A percentile compares a stretch with the other conserved stretches of the same genome.
Conservation (phyloP, 2,797 vertebrate genomes). For the Capromys pilorides region DNA sequence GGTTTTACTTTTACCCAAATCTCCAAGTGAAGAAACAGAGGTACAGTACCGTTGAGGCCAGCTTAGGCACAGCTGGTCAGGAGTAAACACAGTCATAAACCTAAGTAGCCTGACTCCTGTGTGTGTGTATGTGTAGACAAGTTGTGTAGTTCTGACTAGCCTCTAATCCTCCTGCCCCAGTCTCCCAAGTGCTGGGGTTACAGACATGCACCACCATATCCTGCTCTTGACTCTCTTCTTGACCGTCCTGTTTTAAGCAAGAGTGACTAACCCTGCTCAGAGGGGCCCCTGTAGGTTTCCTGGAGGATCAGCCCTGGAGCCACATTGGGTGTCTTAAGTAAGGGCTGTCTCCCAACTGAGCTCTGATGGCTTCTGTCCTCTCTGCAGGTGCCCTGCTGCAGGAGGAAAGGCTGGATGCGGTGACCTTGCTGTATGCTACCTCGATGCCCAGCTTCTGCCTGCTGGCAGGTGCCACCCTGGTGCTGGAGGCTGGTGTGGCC, state of each 20-base stretch:
- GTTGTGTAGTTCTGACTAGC: neutral
- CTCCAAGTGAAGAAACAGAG: neutral
- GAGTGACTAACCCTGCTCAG: neutral
- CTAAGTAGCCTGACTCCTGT: neutral
- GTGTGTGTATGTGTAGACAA: neutral
- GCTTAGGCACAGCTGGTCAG: neutral
- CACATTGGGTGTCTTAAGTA: neutral
- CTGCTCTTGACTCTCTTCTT: neutral
- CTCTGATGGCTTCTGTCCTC: conserved; percentile 24
- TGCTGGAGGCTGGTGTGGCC: conserved; percentile 91
- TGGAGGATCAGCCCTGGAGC: neutral
- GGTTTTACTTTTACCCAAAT: neutral
- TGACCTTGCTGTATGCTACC: conserved; percentile 95
- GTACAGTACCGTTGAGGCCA: neutral
- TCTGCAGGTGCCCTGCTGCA: conserved; percentile 93
- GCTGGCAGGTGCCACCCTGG: conserved; percentile 89
- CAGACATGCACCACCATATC: neutral
- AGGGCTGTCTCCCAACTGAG: fast-evolving
- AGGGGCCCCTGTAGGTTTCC: neutral
- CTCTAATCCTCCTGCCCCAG: neutral
- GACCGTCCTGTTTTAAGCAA: neutral
- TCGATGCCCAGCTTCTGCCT: conserved; percentile 97
- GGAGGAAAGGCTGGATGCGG: conserved; percentile 94
- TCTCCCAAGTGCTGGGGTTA: neutral
- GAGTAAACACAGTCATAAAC: neutral